These are phyloP conservation scores for Diadumene lineata DNA, from an alignment of 92 coral and sea anemone genomes.

Conservation along the genomic window DNA sequence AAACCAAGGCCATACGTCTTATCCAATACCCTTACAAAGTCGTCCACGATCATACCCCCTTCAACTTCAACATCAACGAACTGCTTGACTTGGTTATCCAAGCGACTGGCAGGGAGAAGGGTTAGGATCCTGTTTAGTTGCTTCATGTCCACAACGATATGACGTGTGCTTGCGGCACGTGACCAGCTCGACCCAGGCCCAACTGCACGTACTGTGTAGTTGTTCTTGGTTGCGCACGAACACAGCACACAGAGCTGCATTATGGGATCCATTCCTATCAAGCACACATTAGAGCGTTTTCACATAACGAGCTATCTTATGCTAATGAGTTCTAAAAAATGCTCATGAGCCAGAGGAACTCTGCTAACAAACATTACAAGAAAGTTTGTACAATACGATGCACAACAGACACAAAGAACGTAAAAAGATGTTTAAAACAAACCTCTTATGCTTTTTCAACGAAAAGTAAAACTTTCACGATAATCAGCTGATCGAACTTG, in stretches of 20 bases:
- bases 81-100: slow-evolving; percentile 54
- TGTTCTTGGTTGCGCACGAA: slow-evolving; percentile 53
- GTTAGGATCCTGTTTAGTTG: slow-evolving; percentile 59
- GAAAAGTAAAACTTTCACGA: too few species aligned
- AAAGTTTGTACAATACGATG: too few species aligned
- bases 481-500: too few species aligned
- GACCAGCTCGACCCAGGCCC: slow-evolving; percentile 86
- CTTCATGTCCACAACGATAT: slow-evolving; percentile 75
- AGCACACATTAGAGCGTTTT: too few species aligned
- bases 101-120: slow-evolving; percentile 36
- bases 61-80: slow-evolving; percentile 69
- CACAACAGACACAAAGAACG: too few species aligned
- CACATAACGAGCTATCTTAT: too few species aligned
- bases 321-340: too few species aligned
- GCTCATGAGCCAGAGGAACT: too few species aligned
- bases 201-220: slow-evolving; percentile 62
- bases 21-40: slow-evolving; percentile 60
- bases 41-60: slow-evolving; percentile 60
- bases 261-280: slow-evolving; percentile 47
- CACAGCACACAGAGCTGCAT: slow-evolving; percentile 69
- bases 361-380: too few species aligned
- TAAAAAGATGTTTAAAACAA: too few species aligned
- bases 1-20: slow-evolving; percentile 57
- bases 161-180: slow-evolving; percentile 63
- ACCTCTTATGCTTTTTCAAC: too few species aligned